Evolutionary conservation across 2,113 vertebrate genomes (phyloP).

Genomic region (Jacana jacana): DNA sequence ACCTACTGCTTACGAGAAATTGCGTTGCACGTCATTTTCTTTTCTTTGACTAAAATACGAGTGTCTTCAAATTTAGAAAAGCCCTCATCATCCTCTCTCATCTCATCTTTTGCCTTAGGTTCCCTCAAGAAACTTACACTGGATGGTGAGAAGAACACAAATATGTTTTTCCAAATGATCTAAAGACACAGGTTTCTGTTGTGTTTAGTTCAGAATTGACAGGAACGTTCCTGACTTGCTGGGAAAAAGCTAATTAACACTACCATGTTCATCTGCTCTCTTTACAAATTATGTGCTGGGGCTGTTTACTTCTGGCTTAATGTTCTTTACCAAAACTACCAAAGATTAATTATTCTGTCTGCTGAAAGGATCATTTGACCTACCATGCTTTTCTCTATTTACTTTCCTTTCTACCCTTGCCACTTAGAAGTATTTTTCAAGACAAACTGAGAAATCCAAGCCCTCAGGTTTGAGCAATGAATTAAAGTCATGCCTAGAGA

Average conservation of each 20-base stretch:
- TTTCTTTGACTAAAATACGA: not conserved
- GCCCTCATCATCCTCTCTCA: not conserved
- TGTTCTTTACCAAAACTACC: not conserved
- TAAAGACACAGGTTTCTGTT: not conserved
- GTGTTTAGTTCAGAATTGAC: not conserved
- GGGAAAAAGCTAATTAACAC: not conserved
- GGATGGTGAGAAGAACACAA: not conserved
- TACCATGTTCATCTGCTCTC: not conserved
- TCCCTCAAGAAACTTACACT: not conserved
- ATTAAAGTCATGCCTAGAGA: not conserved
- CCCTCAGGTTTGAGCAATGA: not conserved
- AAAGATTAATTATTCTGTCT: not conserved
- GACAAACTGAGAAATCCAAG: not conserved
- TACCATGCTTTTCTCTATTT: not conserved
- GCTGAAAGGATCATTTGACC: not conserved
- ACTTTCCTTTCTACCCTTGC: not conserved
- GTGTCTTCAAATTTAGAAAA: not conserved
- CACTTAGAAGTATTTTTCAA: not conserved
- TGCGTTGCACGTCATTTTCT: not conserved
- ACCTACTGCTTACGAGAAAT: not conserved
- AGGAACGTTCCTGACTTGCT: not conserved
- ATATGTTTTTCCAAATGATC: not conserved
- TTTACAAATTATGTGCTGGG: not conserved
- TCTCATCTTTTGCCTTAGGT: not conserved
- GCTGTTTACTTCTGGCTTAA: not conserved